Conservation (phyloP, 2,888 invertebrate species). For the Lissonota sp. region DNA sequence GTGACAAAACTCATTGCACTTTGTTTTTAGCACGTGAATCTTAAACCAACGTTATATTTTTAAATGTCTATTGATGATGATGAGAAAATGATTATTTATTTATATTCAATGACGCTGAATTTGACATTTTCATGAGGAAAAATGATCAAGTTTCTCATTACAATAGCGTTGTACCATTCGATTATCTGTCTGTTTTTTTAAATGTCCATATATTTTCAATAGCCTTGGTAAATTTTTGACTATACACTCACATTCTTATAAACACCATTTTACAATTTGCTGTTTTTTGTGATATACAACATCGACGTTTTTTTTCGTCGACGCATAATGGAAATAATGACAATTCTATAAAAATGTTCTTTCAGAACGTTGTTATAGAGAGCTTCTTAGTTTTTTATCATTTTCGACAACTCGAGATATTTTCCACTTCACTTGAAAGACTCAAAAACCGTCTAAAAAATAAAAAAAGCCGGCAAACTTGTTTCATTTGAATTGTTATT, state of each 20-base stretch:
- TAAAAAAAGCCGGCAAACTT: background rate
- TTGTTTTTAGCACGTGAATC: no score
- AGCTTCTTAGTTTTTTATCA: constrained; percentile 15
- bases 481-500: no score
- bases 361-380: constrained; percentile 14
- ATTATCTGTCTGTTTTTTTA: background rate
- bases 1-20: no score
- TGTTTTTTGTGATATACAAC: constrained; percentile 3
- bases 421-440: background rate
- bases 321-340: constrained; percentile 40
- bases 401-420: constrained; percentile 12
- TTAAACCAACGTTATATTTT: no score
- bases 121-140: no score
- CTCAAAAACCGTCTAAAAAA: background rate
- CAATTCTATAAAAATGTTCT: constrained; percentile 19
- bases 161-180: no score
- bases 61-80: no score
- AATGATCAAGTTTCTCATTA: no score
- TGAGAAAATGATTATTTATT: no score
- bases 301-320: constrained; percentile 17
- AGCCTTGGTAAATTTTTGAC: constrained; percentile 58
- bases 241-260: constrained; percentile 65
- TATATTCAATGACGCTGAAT: no score
- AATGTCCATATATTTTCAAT: constrained; percentile 55
- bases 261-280: constrained; percentile 58